Base-by-base conservation (phyloP, 2,797 vertebrate genomes). In the Scolopax bukidnonensis region DNA sequence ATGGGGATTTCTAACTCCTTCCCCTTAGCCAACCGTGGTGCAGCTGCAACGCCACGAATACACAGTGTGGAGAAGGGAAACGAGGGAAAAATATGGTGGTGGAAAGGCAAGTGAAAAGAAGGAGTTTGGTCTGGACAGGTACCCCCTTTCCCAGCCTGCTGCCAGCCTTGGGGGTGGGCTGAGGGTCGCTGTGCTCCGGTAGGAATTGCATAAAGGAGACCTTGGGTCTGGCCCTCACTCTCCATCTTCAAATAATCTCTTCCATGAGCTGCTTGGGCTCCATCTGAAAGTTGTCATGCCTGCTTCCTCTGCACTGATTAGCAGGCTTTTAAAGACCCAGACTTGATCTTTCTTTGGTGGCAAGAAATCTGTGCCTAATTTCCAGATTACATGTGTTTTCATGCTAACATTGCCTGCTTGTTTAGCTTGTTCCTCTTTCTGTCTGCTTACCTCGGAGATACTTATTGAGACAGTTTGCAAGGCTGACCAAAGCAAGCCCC, bases 351-450 rank as follows among this genome's bases (percentile, higher is more conserved):
- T 27, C 54, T 92, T 69, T 77, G 43, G 32, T 71, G 63, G 53
- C 77, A 70, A 92, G 48, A 89, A 74, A 50, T 70, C 68, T 89
- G 21, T 74, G 36, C 67, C 67, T 77, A 43, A 47, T 94, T 92
- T 74, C 75, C 75, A 85, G 75, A 74, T 54, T 24, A 20, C 3
- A 2, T 68, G 84, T 64, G 23, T 12, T 77, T 80, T 89, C 1
- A 0, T 77, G 40, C 17, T 76, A 60, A 48, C 10, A 3, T 24
- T 48, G 30, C 27, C 24, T 1, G 0, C 32, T 67, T 48, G 17
- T 84, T 95, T 70, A 53, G 6, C 43, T 70, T 59, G 38, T n/a
- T 77, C 36, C 41, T 90, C 65, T 93, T 81, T 36, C 67, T 0
- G 0, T 36, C 57, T 83, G 57, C 53, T 87, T 85, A 54, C 33